Evolutionary conservation across 2,797 vertebrate species (phyloP), one percentile per base, ranked within the genome.

Genomic region (Dryobates pubescens): DNA sequence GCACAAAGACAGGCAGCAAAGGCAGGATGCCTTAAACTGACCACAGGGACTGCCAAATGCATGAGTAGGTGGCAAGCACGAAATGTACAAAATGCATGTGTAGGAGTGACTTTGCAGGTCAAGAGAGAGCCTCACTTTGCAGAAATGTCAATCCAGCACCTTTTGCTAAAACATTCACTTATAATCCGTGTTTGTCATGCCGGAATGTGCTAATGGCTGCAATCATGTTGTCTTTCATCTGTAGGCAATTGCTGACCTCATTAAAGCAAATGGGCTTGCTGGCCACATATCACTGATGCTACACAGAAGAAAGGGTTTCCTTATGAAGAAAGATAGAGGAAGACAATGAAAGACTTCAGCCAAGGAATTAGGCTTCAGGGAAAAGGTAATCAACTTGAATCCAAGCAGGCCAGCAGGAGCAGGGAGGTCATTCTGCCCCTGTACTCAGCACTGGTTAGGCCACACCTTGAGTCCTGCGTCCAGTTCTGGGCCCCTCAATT

Each of bases 221-320:
- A 92, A 89, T 92, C 88, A 92, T 85, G 63, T 86, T 96, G 90
- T 95, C 88, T 89, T 81, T 95, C 79, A 89, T 83, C 43, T 87
- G 76, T 69, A 54, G 43, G 65, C 86, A 67, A 59, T 77, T 74
- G 53, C 86, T 95, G 93, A 93, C 82, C 88, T 95, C 79, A 76
- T 92, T 94, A 92, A 83, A 70, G 67, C 57, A 92, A 90, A 90
- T 76, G 57, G 34, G 43, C 63, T 90, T 75, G 59, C 82, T 78
- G 86, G 57, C 34, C 38, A 81, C 56, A 5, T 72, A 75, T 70
- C 67, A 43, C 19, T 86, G 51, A 30, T 57, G 38, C 58, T 90
- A 7, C 23, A 41, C 2, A 73, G 73, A 87, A 36, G 36, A 75
- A 86, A 34, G 68, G 24, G 54, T 75, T 82, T 77, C 56, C 22